Base-by-base conservation (phyloP, 2,888 invertebrate species). In the Andrena haemorrhoa region DNA sequence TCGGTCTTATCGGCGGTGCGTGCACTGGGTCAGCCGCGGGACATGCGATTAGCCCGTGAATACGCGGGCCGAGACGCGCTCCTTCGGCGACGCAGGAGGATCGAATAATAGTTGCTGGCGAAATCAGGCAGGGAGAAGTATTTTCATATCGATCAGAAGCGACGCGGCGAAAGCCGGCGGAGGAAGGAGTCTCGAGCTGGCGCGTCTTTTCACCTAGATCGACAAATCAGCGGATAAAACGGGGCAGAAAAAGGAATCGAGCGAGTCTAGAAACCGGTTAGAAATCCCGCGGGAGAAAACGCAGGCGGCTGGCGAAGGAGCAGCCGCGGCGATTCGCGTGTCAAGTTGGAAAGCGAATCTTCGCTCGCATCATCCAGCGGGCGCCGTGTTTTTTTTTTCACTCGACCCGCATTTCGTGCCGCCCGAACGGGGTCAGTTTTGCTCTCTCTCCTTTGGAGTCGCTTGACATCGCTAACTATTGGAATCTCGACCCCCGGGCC, bases 211-310 rank as follows among this genome's bases (percentile, higher is more conserved):
- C 65, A 61, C 68, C 70, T 10, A 77, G 68, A 73, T 77, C 66
- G 61, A 79, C 65, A 65, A 72, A 86, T 83, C 61, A 61, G 33
- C 20, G 58, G 69, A 82, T 70, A 73, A 82, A 80, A 63, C 64
- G 71, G 75, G 60, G 66, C 71, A 26, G 65, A 69, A 78, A 84
- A 85, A 85, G 53, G 86, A 87, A 85, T 88, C 85, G 78, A 88
- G 89, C 83, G 77, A 72, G 86, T 74, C 78, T 86, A 77, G 74
- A 81, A 89, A 90, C 89, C 87, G 90, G 90, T 89, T 89, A 85
- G 77, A 84, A 82, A 77, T 88, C 83, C 79, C 81, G 82, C 65
- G 78, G 77, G 85, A 81, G 77, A 86, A 82, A 85, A 83, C 76
- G 70, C 65, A 66, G 65, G 74, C 82, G 41, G 41, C 41, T 41